Conservation (phyloP, 2,888 invertebrate species). For the Meteorus cinctellus region DNA sequence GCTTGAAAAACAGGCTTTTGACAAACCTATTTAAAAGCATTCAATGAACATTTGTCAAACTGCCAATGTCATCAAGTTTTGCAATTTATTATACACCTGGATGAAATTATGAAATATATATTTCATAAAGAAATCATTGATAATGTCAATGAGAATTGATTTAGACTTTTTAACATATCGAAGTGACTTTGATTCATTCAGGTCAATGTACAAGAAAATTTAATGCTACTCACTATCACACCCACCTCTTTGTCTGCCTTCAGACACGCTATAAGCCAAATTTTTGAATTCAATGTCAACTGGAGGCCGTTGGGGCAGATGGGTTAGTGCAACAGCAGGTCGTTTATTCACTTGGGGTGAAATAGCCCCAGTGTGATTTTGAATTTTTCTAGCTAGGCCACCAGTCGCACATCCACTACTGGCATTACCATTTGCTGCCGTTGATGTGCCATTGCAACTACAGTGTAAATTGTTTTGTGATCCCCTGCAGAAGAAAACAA, state of each 20-base stretch:
- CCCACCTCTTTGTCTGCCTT: conserved; percentile 82
- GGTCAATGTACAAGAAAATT: too few relatives aligned
- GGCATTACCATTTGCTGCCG: conserved; percentile 67
- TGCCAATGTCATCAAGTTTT: too few relatives aligned
- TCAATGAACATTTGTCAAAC: too few relatives aligned
- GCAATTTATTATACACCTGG: too few relatives aligned
- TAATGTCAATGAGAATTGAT: too few relatives aligned
- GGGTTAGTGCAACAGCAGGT: conserved; percentile 84
- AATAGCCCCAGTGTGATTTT: conserved; percentile 80
- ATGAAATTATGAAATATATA: too few relatives aligned
- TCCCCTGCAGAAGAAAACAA: conserved; percentile 74
- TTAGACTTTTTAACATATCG: too few relatives aligned
- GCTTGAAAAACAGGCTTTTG: too few relatives aligned
- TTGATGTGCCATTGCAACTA: conserved; percentile 79
- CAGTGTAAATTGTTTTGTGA: conserved; percentile 80
- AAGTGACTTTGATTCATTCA: too few relatives aligned
- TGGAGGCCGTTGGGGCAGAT: conserved; percentile 89
- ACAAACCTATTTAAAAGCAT: too few relatives aligned
- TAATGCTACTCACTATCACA: background rate
- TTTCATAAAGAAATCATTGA: too few relatives aligned
- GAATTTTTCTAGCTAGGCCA: conserved; percentile 81
- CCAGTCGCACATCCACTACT: conserved; percentile 71
- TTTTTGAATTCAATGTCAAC: conserved; percentile 93
- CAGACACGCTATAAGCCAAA: conserved; percentile 91
- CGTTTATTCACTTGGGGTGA: conserved; percentile 78